Evolutionary conservation across 2,888 invertebrate species (phyloP).

Genomic region (Opisthograptis luteolata): DNA sequence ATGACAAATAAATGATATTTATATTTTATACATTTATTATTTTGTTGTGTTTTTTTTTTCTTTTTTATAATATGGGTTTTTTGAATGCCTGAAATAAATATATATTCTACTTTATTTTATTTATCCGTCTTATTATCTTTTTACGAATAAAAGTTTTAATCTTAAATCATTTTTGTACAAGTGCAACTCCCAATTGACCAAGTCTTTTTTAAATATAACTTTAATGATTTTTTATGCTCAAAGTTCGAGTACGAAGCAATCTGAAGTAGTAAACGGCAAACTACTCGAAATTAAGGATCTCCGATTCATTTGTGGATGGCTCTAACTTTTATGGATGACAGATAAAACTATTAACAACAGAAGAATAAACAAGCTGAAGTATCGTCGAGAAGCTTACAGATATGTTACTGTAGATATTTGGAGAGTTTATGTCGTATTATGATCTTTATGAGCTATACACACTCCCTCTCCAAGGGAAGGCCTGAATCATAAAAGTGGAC

Average conservation of each 20-base stretch:
- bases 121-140: too few species aligned
- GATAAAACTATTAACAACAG: slow-evolving; percentile 33
- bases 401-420: slow-evolving; percentile 3
- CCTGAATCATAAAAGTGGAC: too few species aligned
- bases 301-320: slow-evolving; percentile 24
- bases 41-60: too few species aligned
- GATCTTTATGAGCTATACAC: too few species aligned
- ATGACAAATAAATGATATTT: too few species aligned
- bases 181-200: not conserved
- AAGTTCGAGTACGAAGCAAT: slow-evolving; percentile 26
- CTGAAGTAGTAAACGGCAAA: slow-evolving; percentile 26
- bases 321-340: slow-evolving; percentile 21
- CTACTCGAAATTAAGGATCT: slow-evolving; percentile 17
- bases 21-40: too few species aligned
- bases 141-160: too few species aligned
- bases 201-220: not conserved
- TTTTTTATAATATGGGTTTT: too few species aligned
- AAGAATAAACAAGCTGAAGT: slow-evolving; percentile 21
- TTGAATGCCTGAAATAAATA: too few species aligned
- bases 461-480: too few species aligned
- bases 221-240: slow-evolving; percentile 22
- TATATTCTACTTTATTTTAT: too few species aligned
- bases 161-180: not conserved
- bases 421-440: too few species aligned
- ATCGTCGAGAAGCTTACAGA: slow-evolving; percentile 12